Evolutionary conservation across 2,888 invertebrate species (phyloP).

Genomic region (Zygothrica quintamaculata): DNA sequence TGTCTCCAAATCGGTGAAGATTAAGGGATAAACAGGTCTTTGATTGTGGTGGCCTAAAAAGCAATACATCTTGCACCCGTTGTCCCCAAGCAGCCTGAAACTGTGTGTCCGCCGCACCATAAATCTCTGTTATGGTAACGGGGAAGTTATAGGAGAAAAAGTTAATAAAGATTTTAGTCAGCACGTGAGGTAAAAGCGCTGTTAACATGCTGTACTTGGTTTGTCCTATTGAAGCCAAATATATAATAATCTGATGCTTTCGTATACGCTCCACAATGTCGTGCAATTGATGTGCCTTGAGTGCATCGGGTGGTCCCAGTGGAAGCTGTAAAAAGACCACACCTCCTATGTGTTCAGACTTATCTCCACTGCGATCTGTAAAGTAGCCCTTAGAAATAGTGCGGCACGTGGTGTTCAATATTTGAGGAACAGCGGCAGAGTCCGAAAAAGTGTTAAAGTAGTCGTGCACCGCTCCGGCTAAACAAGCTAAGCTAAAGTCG

Average conservation of each 20-base stretch:
- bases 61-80: conserved; percentile 81
- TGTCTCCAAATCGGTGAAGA: conserved; percentile 83
- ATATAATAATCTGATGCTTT: conserved; percentile 82
- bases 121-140: conserved; percentile 83
- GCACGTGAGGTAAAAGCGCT: conserved; percentile 80
- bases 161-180: conserved; percentile 83
- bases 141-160: conserved; percentile 84
- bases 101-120: conserved; percentile 76
- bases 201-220: conserved; percentile 82
- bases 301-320: conserved; percentile 66
- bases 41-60: conserved; percentile 84
- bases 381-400: conserved; percentile 83
- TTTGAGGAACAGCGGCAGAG: conserved; percentile 66
- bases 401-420: conserved; percentile 82
- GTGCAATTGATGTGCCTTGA: conserved; percentile 77
- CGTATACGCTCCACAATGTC: conserved; percentile 79
- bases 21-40: conserved; percentile 84
- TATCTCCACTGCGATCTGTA: conserved; percentile 77
- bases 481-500: conserved; percentile 81
- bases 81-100: conserved; percentile 83
- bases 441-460: conserved; percentile 76
- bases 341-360: conserved; percentile 81
- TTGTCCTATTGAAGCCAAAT: conserved; percentile 83
- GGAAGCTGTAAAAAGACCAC: conserved; percentile 83
- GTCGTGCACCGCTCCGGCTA: conserved; percentile 81